These are phyloP conservation scores for Acanthaster planci DNA, from an alignment of 35 echinoderm and acorn worm genomes.

Conservation along the genomic window DNA sequence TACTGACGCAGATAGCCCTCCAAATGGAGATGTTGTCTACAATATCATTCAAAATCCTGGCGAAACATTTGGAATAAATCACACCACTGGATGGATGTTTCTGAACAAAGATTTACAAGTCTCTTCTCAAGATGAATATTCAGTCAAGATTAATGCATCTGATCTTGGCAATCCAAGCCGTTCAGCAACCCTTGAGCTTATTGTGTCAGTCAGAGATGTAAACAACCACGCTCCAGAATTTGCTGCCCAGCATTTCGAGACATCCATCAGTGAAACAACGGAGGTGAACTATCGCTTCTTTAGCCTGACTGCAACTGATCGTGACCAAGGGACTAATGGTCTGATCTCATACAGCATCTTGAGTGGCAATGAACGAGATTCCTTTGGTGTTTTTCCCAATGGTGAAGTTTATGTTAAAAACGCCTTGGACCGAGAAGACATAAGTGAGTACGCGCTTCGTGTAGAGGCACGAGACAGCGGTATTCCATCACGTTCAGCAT, in stretches of 20 bases:
- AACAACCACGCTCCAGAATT: slow-evolving; percentile 93
- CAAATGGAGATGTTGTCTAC: slow-evolving; percentile 83
- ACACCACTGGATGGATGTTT: slow-evolving; percentile 72
- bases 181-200: slow-evolving; percentile 68
- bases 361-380: slow-evolving; percentile 72
- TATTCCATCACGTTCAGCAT: slow-evolving; percentile 63
- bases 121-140: slow-evolving; percentile 40
- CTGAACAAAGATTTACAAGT: slow-evolving; percentile 60
- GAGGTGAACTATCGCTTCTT: slow-evolving; percentile 65
- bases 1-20: slow-evolving; percentile 69
- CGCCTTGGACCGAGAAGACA: slow-evolving; percentile 73
- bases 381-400: slow-evolving; percentile 95
- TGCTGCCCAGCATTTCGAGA: slow-evolving; percentile 37
- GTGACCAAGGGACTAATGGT: slow-evolving; percentile 86
- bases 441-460: slow-evolving; percentile 51
- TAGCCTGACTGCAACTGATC: slow-evolving; percentile 65
- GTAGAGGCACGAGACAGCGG: slow-evolving; percentile 79
- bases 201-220: slow-evolving; percentile 78
- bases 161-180: slow-evolving; percentile 86
- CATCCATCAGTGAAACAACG: slow-evolving; percentile 66
- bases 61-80: slow-evolving; percentile 73
- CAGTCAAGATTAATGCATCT: slow-evolving; percentile 69
- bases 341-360: slow-evolving; percentile 71
- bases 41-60: slow-evolving; percentile 67
- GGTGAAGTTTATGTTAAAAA: slow-evolving; percentile 86